phyloP scores from a whole-genome alignment of 2,113 vertebrate genomes.

The Cricetomys ansorgei region DNA sequence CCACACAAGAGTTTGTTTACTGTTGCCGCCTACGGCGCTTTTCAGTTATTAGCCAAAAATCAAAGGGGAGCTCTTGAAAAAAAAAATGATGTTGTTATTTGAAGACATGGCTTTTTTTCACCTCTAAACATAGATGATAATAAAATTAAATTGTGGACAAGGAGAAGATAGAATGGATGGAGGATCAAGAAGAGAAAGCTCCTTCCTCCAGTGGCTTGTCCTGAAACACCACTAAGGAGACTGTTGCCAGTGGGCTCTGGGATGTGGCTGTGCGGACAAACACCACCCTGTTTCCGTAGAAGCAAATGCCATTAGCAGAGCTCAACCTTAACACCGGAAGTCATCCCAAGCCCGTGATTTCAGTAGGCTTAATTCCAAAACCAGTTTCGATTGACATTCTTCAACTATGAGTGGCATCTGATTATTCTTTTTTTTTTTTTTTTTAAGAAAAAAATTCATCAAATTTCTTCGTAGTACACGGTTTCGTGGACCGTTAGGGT shows the following conservation, averaged over 20 bases:
- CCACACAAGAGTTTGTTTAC: conserved; percentile 6
- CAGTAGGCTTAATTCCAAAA: background rate
- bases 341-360: background rate
- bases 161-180: background rate
- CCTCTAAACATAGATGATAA: background rate
- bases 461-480: background rate
- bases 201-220: background rate
- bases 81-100: background rate
- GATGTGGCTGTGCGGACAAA: background rate
- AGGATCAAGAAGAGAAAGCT: background rate
- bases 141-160: conserved; percentile 9
- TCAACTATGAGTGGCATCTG: background rate
- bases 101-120: conserved; percentile 24
- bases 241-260: background rate
- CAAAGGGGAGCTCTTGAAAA: background rate
- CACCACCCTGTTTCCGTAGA: background rate
- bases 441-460: background rate
- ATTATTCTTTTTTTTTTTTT: background rate
- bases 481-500: background rate
- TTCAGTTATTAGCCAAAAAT: conserved; percentile 9
- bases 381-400: conserved; percentile 17
- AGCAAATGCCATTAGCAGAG: background rate
- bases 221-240: background rate
- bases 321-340: background rate
- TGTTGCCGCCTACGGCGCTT: background rate